Evolutionary conservation across 2,113 vertebrate species (phyloP), one percentile per base, ranked within the genome.

Genomic region (Suncus etruscus): DNA sequence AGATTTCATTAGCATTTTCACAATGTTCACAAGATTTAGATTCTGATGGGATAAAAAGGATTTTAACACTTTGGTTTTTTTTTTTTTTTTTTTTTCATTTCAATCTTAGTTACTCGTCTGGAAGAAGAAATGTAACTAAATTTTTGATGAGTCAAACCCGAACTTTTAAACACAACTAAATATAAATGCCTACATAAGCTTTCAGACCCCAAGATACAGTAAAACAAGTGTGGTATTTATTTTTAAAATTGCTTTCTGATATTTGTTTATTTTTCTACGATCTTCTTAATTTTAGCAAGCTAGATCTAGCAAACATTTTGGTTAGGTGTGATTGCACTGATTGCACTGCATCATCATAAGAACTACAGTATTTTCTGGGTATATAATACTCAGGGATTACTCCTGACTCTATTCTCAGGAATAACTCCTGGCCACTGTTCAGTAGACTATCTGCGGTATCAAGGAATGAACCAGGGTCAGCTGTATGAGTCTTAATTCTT

Each of bases 101-200:
- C 61, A 63, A 25, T 50, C n/a, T 79, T 74, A 73, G 32, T 73
- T 73, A 32, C 11, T 91, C 45, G 31, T 68, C 16, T 77, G 1
- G 39, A 61, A 83, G 63, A 69, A 83, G 63, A 69, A 83, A 51
- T 25, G 27, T 20, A 66, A 66, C 50, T 65, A 25, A 88, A 78
- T 51, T 84, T 79, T 73, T 66, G 27, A 84, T 85, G 22, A 32
- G 4, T 79, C 27, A 84, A 79, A 84, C n/a, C 16, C 15, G 14
- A 31, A 14, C 51, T 84, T 58, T 50, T 79, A n/a, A 86, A 86
- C 61, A 81, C 61, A 29, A 89, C 61, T 85, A 89, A 85, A 47
- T 74, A 84, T 54, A 32, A 87, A 50, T 22, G 65, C 3, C 22
- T 7, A 50, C n/a, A 39, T 31, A 75, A 70, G 69, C 14, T 11